A percentile compares a stretch with the other conserved stretches of the same genome.
Evolutionary conservation across 2,888 invertebrate species (phyloP).

Genomic region (Glaucopsyche alexis): DNA sequence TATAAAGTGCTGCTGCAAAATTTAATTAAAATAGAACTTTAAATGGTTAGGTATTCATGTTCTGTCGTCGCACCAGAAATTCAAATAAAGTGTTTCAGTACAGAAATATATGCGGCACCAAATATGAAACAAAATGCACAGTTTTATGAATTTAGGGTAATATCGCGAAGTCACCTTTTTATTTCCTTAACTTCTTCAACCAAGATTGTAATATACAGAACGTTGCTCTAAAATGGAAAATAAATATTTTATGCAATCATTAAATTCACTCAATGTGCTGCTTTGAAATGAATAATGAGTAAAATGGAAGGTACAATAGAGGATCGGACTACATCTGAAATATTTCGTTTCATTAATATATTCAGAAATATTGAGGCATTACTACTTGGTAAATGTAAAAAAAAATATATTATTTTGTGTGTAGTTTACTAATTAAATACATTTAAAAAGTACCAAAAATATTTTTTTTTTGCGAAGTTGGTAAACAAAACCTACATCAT

Average conservation of each 20-base stretch:
- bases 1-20: not conserved
- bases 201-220: not conserved
- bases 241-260: not conserved
- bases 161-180: not conserved
- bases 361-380: too few species aligned
- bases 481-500: too few species aligned
- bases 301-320: too few species aligned
- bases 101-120: not conserved
- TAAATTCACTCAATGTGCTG: too few species aligned
- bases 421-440: too few species aligned
- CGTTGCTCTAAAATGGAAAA: not conserved
- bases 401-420: too few species aligned
- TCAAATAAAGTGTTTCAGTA: not conserved
- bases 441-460: too few species aligned
- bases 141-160: conserved; percentile 5
- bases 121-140: not conserved
- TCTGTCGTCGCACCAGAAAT: not conserved
- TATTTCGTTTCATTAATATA: too few species aligned
- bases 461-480: too few species aligned
- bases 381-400: too few species aligned
- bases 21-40: not conserved
- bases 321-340: too few species aligned
- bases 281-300: too few species aligned
- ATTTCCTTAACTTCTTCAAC: not conserved
- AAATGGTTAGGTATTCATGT: not conserved